Percentiles rank a stretch among this genome's conserved stretches.
These are phyloP conservation scores for Orchesella flavescens DNA, from an alignment of 2,888 invertebrate species.

Conservation along the genomic window DNA sequence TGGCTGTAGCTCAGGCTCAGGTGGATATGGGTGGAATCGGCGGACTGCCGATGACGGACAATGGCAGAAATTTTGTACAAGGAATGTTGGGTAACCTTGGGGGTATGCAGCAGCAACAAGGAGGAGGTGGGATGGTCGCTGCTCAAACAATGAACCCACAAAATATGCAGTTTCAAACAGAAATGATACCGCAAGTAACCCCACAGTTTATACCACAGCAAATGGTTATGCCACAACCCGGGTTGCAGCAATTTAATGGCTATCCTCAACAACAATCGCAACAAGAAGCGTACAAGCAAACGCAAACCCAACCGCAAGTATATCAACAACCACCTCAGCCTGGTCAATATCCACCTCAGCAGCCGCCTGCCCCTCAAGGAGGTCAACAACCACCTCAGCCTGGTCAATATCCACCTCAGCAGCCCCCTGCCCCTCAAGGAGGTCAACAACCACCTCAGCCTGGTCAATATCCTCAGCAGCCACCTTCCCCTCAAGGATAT, in stretches of 20 bases:
- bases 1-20: not conserved
- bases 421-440: too few species aligned
- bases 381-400: too few species aligned
- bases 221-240: not conserved
- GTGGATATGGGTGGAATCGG: too few species aligned
- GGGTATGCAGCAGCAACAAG: not conserved
- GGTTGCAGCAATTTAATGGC: not conserved
- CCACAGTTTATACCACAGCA: not conserved
- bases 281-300: slow-evolving; percentile 4
- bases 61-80: not conserved
- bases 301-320: not conserved
- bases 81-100: not conserved
- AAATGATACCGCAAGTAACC: not conserved
- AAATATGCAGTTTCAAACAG: not conserved
- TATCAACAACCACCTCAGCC: not conserved
- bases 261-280: not conserved
- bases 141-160: slow-evolving; percentile 18
- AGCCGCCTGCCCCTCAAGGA: not conserved
- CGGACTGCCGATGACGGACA: not conserved
- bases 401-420: too few species aligned
- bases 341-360: not conserved
- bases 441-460: too few species aligned
- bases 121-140: slow-evolving; percentile 26
- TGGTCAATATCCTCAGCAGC: too few species aligned
- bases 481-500: too few species aligned